Base-by-base conservation (phyloP, 2,113 vertebrate species). In the Thunnus thynnus region DNA sequence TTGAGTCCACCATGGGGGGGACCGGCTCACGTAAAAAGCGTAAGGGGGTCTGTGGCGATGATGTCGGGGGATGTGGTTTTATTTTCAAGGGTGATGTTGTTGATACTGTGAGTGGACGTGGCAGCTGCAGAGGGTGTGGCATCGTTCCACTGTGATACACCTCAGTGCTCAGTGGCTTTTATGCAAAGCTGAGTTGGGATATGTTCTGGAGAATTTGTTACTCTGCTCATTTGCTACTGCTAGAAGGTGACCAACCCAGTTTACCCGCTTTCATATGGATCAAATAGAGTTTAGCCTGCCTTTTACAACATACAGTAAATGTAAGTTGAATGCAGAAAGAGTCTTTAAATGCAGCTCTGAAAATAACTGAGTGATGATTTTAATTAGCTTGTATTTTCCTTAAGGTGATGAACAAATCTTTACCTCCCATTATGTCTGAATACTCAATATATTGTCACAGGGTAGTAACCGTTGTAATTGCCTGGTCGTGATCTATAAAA, bases 91-190 rank as follows among this genome's bases (percentile, higher is more conserved):
- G n/a, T 72, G 48, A 58, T 81, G 22, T 69, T 56, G 17, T 46
- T 60, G 54, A 52, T 66, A 46, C 52, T 56, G 32, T 60, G 20
- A 74, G 75, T 32, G 46, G 73, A 76, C 63, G 77, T 76, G 61
- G 55, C 82, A 79, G 82, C 70, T 67, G 79, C 16, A 73, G 32
- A 66, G 62, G 14, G 52, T 72, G 68, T 80, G 72, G 61, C 56
- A 57, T 81, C 51, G 75, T 60, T 76, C 78, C 64, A 71, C 66
- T 20, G 27, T 69, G 57, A 71, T 52, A 72, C 75, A 75, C 48
- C 56, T 84, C 65, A 63, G 65, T 65, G 75, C 48, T 75, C 80
- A 25, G 61, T 11, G 14, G 60, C 68, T 69, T 32, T 81, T 14
- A 74, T 60, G 77, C 22, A 36, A 77, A 63, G 56, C 56, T 78